Evolutionary conservation across 2,888 invertebrate species (phyloP).

Genomic region (Dynastes tityus): DNA sequence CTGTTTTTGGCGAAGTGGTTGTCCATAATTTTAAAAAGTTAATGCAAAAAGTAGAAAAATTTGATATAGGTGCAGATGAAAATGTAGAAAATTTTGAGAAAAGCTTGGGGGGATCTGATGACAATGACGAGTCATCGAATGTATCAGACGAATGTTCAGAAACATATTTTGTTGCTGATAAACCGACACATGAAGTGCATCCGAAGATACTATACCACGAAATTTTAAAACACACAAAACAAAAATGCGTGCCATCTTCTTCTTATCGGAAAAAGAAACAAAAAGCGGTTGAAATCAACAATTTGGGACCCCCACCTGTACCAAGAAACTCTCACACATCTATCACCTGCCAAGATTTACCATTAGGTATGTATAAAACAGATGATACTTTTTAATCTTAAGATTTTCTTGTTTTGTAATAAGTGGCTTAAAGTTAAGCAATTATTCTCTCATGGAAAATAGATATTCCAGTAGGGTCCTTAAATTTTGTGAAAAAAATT

Average conservation of each 20-base stretch:
- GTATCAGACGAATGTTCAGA: slow-evolving; percentile 7
- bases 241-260: neutral
- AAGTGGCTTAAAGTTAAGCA: too few relatives aligned
- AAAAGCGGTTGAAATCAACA: neutral
- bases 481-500: too few relatives aligned
- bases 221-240: slow-evolving; percentile 16
- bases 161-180: neutral
- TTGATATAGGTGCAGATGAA: slow-evolving; percentile 9
- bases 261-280: neutral
- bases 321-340: slow-evolving; percentile 29
- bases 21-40: slow-evolving; percentile 39
- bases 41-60: slow-evolving; percentile 25
- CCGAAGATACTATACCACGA: slow-evolving; percentile 11
- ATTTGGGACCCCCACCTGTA: slow-evolving; percentile 11
- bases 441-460: too few relatives aligned
- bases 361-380: slow-evolving; percentile 8
- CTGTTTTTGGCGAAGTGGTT: slow-evolving; percentile 27
- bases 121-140: neutral
- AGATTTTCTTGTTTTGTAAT: too few relatives aligned
- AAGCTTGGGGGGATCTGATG: neutral
- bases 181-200: neutral
- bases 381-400: neutral
- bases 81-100: slow-evolving; percentile 14
- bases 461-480: too few relatives aligned
- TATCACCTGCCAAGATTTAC: neutral